Evolutionary conservation across 1,140 invertebrate species (phyloP).

Genomic region (Eueides isabella): DNA sequence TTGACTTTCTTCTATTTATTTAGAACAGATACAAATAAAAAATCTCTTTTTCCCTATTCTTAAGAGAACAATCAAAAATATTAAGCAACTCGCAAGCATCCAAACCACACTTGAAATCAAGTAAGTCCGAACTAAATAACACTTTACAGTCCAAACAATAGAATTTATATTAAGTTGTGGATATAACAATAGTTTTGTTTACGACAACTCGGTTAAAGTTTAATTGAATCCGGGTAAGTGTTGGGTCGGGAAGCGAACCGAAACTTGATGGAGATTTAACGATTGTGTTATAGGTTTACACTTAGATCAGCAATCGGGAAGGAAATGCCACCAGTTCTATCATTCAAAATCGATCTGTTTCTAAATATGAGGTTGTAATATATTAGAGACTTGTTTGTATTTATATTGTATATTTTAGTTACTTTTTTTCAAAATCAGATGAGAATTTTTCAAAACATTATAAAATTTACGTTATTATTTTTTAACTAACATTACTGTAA

Average conservation of each 20-base stretch:
- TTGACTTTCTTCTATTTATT: too few relatives aligned
- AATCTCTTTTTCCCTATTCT: too few relatives aligned
- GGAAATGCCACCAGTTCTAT: not conserved
- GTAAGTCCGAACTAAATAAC: not conserved
- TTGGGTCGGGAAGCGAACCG: conserved; percentile 50
- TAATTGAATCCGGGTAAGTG: conserved; percentile 70
- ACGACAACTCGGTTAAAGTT: conserved; percentile 71
- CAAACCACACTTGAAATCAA: not conserved
- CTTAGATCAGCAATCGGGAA: not conserved
- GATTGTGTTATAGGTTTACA: conserved; percentile 51
- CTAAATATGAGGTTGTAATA: too few relatives aligned
- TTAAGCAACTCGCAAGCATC: not conserved
- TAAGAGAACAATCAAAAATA: not conserved
- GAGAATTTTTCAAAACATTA: too few relatives aligned
- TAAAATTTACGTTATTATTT: too few relatives aligned
- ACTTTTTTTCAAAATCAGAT: too few relatives aligned
- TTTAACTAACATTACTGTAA: too few relatives aligned
- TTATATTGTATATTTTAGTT: too few relatives aligned
- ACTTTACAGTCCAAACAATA: conserved; percentile 32
- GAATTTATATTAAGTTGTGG: conserved; percentile 34
- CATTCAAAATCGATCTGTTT: too few relatives aligned
- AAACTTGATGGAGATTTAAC: conserved; percentile 61
- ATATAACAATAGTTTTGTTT: conserved; percentile 71
- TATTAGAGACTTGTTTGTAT: too few relatives aligned
- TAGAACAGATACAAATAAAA: too few relatives aligned